Evolutionary conservation across 2,888 invertebrate species (phyloP).

Genomic region (Lasiommata megera): DNA sequence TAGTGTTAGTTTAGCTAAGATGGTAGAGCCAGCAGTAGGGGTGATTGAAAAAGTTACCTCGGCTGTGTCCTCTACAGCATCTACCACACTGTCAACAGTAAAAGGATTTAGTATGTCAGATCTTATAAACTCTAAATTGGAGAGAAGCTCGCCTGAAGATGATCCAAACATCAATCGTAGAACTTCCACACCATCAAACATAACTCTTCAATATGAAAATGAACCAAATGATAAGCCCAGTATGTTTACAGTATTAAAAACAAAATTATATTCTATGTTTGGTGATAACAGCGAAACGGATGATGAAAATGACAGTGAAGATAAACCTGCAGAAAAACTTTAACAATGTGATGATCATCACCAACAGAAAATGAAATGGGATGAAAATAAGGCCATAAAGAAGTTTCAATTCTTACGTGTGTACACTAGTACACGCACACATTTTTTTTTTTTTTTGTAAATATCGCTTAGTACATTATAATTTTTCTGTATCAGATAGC

Average conservation of each 20-base stretch:
- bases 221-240: conserved; percentile 16
- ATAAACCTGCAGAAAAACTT: conserved; percentile 18
- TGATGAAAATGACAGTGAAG: conserved; percentile 10
- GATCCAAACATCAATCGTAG: conserved; percentile 2
- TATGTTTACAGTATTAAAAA: conserved; percentile 24
- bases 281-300: conserved; percentile 4
- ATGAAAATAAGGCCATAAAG: too few relatives aligned
- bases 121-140: conserved; percentile 16
- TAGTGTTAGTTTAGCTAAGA: conserved; percentile 7
- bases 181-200: conserved; percentile 5
- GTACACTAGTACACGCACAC: too few relatives aligned
- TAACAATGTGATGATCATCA: too few relatives aligned
- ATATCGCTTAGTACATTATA: conserved; percentile 35
- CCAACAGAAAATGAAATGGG: too few relatives aligned
- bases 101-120: conserved; percentile 8
- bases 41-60: conserved; percentile 15
- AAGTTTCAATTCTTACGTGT: too few relatives aligned
- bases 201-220: conserved; percentile 13
- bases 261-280: conserved; percentile 24
- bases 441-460: conserved; percentile 44
- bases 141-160: conserved; percentile 22
- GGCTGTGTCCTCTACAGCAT: conserved; percentile 15
- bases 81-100: neutral
- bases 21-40: conserved; percentile 20
- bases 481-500: conserved; percentile 17